phyloP scores from a whole-genome alignment of 2,888 invertebrate genomes.

The Beris chalybata region DNA sequence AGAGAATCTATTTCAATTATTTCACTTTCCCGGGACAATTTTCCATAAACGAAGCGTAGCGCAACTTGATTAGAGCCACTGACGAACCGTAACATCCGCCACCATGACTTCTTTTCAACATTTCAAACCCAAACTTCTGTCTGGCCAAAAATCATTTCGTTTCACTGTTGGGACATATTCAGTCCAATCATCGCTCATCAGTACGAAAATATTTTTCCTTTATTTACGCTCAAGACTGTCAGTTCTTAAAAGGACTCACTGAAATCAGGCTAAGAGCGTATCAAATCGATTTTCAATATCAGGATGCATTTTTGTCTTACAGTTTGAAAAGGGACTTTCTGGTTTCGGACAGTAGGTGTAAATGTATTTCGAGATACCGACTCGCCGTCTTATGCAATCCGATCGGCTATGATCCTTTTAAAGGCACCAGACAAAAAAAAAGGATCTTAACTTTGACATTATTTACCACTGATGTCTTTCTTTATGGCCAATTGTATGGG shows the following conservation, averaged over 20 bases:
- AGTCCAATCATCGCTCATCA: slow-evolving; percentile 57
- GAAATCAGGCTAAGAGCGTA: slow-evolving; percentile 33
- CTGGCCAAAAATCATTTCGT: slow-evolving; percentile 46
- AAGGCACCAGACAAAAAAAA: not conserved
- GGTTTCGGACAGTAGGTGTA: slow-evolving; percentile 13
- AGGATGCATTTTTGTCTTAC: slow-evolving; percentile 22
- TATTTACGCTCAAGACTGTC: slow-evolving; percentile 33
- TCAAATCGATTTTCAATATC: slow-evolving; percentile 31
- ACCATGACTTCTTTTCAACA: not conserved
- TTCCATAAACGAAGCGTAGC: not conserved
- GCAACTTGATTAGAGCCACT: not conserved
- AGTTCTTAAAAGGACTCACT: slow-evolving; percentile 1
- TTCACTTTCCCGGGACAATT: no score
- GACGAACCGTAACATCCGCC: slow-evolving; percentile 7
- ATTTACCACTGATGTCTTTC: slow-evolving; percentile 22
- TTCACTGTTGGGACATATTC: slow-evolving; percentile 56
- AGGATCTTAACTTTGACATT: slow-evolving; percentile 10
- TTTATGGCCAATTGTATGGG: slow-evolving; percentile 4
- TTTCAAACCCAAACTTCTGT: no score
- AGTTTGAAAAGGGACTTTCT: slow-evolving; percentile 19
- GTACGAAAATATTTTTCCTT: slow-evolving; percentile 53
- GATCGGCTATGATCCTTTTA: slow-evolving; percentile 18
- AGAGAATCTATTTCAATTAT: no score
- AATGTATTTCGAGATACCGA: not conserved
- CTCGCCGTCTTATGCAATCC: slow-evolving; percentile 22